A percentile compares a stretch with the other conserved stretches of the same genome.
phyloP scores from a whole-genome alignment of 2,113 vertebrate species.

The Columbina picui region DNA sequence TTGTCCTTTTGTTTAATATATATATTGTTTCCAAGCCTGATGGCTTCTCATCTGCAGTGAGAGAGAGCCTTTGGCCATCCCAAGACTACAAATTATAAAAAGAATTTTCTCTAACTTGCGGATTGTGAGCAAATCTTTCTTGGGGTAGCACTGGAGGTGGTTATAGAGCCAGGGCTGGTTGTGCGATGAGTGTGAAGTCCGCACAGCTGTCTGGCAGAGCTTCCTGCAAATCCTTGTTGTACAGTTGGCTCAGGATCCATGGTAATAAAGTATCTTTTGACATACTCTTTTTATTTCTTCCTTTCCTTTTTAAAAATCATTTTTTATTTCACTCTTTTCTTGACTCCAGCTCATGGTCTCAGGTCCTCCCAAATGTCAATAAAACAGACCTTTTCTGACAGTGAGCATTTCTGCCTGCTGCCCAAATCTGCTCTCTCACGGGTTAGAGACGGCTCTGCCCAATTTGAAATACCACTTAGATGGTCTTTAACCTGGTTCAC shows the following conservation, averaged over 20 bases:
- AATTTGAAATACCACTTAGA: neutral
- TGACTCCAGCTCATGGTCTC: neutral
- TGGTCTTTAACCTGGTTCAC: neutral
- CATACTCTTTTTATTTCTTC: neutral
- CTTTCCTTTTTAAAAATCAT: neutral
- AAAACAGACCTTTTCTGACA: neutral
- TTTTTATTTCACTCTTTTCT: neutral
- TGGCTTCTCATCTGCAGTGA: neutral
- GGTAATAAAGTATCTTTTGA: slow-evolving; percentile 19
- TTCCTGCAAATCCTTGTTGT: slow-evolving; percentile 3
- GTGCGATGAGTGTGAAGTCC: slow-evolving; percentile 45
- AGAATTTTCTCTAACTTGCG: neutral
- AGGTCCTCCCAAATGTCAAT: neutral
- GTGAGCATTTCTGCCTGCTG: neutral
- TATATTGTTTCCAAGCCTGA: neutral
- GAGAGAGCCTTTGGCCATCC: neutral
- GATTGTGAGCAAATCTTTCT: slow-evolving; percentile 26
- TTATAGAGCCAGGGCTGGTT: neutral
- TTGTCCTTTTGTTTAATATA: neutral
- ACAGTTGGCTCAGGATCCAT: neutral
- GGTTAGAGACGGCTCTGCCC: neutral
- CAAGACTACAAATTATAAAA: neutral
- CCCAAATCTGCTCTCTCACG: accelerated
- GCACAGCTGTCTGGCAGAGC: slow-evolving; percentile 59
- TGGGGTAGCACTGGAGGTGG: neutral